Conservation (phyloP, 2,797 vertebrate genomes). For the Carduelis carduelis region DNA sequence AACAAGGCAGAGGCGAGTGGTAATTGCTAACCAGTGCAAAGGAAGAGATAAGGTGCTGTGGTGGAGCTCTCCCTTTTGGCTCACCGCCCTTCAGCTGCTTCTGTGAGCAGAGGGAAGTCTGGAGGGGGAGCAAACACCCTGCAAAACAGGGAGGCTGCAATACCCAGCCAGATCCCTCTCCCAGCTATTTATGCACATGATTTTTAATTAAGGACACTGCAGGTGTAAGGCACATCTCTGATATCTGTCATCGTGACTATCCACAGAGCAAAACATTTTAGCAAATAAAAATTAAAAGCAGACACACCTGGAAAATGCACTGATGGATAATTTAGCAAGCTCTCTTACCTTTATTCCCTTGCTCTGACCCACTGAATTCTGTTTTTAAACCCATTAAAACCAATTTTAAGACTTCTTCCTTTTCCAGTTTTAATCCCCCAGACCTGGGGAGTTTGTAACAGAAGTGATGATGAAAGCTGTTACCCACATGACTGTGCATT, state of each 20-base stretch:
- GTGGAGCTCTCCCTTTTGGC: neutral
- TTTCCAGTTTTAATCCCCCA: neutral
- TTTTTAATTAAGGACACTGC: neutral
- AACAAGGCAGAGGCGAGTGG: neutral
- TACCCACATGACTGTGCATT: neutral
- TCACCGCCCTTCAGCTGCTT: neutral
- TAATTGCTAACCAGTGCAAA: neutral
- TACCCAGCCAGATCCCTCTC: neutral
- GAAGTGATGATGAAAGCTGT: slow-evolving; percentile 32
- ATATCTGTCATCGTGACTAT: neutral
- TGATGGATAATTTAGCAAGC: neutral
- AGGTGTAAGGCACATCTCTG: neutral
- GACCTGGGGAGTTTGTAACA: neutral
- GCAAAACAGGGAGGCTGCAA: neutral
- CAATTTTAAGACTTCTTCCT: neutral
- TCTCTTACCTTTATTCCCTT: neutral
- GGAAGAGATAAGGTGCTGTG: neutral
- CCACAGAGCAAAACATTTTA: neutral
- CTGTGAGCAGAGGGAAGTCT: neutral
- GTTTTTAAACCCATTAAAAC: slow-evolving; percentile 30
- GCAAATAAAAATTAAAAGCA: neutral
- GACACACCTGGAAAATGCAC: neutral
- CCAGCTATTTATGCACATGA: neutral
- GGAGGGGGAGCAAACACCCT: neutral
- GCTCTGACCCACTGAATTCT: neutral